phyloP scores from a whole-genome alignment of 1,140 invertebrate genomes.

The Drosophila kikkawai region DNA sequence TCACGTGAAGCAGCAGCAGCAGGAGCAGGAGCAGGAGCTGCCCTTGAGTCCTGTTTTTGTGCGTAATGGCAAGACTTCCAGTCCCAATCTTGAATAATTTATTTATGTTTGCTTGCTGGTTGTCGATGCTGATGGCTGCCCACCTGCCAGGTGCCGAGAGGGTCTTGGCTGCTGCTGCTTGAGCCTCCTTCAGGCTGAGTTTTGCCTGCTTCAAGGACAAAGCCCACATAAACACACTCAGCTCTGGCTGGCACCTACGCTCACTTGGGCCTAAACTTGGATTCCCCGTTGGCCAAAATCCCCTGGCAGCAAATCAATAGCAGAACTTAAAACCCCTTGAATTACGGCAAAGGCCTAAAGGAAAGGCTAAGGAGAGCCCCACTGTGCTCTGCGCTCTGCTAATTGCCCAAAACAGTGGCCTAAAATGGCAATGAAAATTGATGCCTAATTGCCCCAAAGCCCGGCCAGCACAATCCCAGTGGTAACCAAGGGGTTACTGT shows the following conservation, averaged over 20 bases:
- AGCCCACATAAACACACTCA: constrained; percentile 4
- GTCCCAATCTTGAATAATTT: constrained; percentile 28
- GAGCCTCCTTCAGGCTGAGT: constrained; percentile 8
- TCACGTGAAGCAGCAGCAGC: constrained; percentile 32
- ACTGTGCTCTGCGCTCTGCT: constrained; percentile 6
- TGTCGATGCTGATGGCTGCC: constrained; percentile 2
- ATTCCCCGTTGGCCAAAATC: constrained; percentile 40
- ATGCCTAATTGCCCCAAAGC: constrained; percentile 40
- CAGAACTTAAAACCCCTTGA: constrained; percentile 35
- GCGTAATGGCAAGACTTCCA: too few relatives aligned
- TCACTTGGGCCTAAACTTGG: constrained; percentile 16
- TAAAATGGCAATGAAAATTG: constrained; percentile 40
- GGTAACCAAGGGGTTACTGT: neutral
- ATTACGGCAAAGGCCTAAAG: constrained; percentile 8
- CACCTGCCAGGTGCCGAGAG: constrained; percentile 9
- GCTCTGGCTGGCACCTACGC: constrained; percentile 7
- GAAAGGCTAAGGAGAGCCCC: neutral
- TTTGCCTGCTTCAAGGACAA: constrained; percentile 3
- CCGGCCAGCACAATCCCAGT: constrained; percentile 1
- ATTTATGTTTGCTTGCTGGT: constrained; percentile 15
- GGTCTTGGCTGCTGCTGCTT: neutral
- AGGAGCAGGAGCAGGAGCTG: constrained; percentile 1
- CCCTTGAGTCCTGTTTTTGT: constrained; percentile 33
- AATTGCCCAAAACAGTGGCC: constrained; percentile 38
- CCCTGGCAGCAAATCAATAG: constrained; percentile 32